Evolutionary conservation across 1,140 invertebrate genomes (phyloP).

Genomic region (Heliconius eleuchia): DNA sequence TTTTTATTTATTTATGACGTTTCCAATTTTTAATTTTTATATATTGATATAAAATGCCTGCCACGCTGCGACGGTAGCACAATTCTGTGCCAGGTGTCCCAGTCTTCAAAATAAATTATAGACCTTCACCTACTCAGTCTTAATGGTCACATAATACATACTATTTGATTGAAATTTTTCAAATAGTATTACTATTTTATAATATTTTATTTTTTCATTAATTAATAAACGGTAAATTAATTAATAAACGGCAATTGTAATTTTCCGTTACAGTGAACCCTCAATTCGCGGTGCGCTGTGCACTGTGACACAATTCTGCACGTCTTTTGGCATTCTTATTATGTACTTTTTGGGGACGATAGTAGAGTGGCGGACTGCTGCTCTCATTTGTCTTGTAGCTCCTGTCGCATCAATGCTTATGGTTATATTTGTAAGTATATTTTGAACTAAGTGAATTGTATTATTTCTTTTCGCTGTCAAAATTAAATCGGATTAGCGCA

Average conservation of each 20-base stretch:
- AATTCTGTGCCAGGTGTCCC: too few relatives aligned
- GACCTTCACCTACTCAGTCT: too few relatives aligned
- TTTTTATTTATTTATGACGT: too few relatives aligned
- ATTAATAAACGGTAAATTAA: neutral
- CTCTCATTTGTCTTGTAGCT: slow-evolving; percentile 82
- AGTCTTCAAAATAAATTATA: too few relatives aligned
- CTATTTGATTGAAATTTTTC: too few relatives aligned
- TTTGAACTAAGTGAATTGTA: neutral
- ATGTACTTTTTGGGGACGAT: slow-evolving; percentile 85
- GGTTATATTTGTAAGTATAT: slow-evolving; percentile 80
- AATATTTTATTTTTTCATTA: too few relatives aligned
- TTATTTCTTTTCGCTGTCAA: neutral
- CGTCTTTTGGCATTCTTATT: slow-evolving; percentile 84
- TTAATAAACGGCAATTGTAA: neutral
- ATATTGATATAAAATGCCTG: too few relatives aligned
- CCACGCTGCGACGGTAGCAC: too few relatives aligned
- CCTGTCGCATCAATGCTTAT: slow-evolving; percentile 83
- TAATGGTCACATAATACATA: too few relatives aligned
- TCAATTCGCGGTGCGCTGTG: slow-evolving; percentile 85
- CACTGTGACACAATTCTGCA: slow-evolving; percentile 84
- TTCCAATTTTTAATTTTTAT: too few relatives aligned
- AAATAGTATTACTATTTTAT: too few relatives aligned
- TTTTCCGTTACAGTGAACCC: slow-evolving; percentile 81
- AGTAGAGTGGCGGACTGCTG: slow-evolving; percentile 84
- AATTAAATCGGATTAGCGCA: neutral